Evolutionary conservation across 2,888 invertebrate genomes (phyloP), one percentile per base, ranked within the genome.

Genomic region (Periphyllus acericola): DNA sequence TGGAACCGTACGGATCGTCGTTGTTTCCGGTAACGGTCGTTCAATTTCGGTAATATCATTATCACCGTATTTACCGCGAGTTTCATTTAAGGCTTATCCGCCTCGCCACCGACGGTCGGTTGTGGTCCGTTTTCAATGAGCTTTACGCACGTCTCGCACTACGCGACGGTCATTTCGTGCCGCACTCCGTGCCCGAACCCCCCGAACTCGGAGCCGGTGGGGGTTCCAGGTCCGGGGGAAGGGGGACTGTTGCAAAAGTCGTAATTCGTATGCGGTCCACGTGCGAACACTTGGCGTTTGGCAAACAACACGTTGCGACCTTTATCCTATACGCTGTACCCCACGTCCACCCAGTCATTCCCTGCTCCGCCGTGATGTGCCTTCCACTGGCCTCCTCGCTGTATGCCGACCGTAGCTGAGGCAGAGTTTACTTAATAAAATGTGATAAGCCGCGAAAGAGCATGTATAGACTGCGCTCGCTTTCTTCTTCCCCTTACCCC

Each of bases 41-140:
- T 85, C 84, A 78, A 85, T 85, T 85, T 78, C 78, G n/a, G 76
- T 83, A 85, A 78, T 84, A 87, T 66, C 87, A 87, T 87, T 87
- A 87, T 81, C 80, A 66, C 74, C 60, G 60, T 87, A 21, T 80
- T 87, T 79, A 87, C 80, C 87, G 46, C 66, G 46, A 40, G 87
- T 87, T 87, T 74, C 81, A 81, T 74, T 74, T 75, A 66, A 87
- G 74, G 21, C 72, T 36, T 46, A n/a, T 68, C 29, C 21, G n/a
- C 32, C 66, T 74, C 36, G 36, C 25, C 74, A 19, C 72, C 36
- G 3, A 6, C 21, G 46, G 29, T 36, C 19, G 21, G 74, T 14
- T 0, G 75, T 29, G 21, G 75, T 55, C 71, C 55, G 79, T 79
- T 86, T 86, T 79, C 79, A 86, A 86, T 80, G 80, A 80, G 79